Conservation (phyloP, 2,888 invertebrate species). For the Perithous albicinctus region DNA sequence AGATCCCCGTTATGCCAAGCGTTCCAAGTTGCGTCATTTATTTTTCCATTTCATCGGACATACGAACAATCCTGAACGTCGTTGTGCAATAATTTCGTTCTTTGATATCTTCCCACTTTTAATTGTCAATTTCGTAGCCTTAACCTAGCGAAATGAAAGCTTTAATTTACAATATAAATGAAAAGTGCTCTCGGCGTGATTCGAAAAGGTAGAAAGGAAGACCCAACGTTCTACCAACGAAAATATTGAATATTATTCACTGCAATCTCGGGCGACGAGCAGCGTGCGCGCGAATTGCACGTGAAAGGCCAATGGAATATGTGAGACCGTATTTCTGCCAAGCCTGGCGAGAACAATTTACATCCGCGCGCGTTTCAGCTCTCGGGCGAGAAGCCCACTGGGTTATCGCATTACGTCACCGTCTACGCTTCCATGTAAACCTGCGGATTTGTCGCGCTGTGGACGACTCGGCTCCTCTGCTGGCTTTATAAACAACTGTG, state of each 20-base stretch:
- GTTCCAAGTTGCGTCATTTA: not conserved
- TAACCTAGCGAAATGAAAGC: not conserved
- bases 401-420: slow-evolving; percentile 60
- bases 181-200: not conserved
- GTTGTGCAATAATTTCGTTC: not conserved
- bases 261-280: not conserved
- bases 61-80: not conserved
- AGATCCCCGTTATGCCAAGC: no score
- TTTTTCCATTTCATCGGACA: not conserved
- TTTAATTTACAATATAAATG: not conserved
- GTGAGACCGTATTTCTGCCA: slow-evolving; percentile 34
- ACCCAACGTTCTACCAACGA: not conserved
- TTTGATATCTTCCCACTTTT: not conserved
- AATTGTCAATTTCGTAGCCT: not conserved
- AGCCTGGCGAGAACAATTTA: slow-evolving; percentile 53
- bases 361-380: slow-evolving; percentile 48
- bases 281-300: not conserved
- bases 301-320: slow-evolving; percentile 9
- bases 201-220: not conserved
- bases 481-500: slow-evolving; percentile 48
- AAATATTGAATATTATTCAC: slow-evolving; percentile 21
- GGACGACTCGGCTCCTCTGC: slow-evolving; percentile 38
- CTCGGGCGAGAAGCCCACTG: slow-evolving; percentile 34
- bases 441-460: slow-evolving; percentile 60
- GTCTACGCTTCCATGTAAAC: slow-evolving; percentile 54